These are phyloP conservation scores for Liposcelis brunnea DNA, from an alignment of 2,888 invertebrate species.

Conservation along the genomic window DNA sequence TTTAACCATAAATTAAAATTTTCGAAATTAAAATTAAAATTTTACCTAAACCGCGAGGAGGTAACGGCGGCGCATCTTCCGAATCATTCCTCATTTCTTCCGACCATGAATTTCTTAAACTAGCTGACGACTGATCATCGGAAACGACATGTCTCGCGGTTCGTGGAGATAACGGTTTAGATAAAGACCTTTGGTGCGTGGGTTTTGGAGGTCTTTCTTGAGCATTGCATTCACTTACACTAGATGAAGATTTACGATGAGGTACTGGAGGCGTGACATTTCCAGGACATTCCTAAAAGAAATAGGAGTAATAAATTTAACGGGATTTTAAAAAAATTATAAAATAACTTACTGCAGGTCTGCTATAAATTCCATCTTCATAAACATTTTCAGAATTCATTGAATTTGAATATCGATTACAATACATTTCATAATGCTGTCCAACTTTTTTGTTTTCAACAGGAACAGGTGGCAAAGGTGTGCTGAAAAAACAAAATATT, in stretches of 20 bases:
- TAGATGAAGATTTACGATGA: conserved; percentile 24
- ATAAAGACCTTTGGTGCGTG: conserved; percentile 28
- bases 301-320: background rate
- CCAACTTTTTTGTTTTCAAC: conserved; percentile 36
- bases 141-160: conserved; percentile 11
- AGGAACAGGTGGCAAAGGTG: conserved; percentile 68
- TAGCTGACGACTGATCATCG: conserved; percentile 20
- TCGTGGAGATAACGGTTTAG: conserved; percentile 36
- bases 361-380: conserved; percentile 58
- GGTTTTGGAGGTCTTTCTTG: conserved; percentile 19
- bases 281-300: conserved; percentile 19
- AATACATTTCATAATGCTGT: conserved; percentile 14
- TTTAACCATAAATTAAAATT: conserved; percentile 7
- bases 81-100: conserved; percentile 33
- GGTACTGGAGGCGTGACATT: conserved; percentile 12
- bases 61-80: conserved; percentile 58
- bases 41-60: conserved; percentile 57
- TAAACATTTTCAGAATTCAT: conserved; percentile 31
- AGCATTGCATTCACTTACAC: conserved; percentile 20
- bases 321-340: conserved; percentile 10
- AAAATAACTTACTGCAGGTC: conserved; percentile 39
- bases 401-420: conserved; percentile 33
- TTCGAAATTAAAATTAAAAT: conserved; percentile 7
- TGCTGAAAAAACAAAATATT: conserved; percentile 31
- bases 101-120: conserved; percentile 38